Evolutionary conservation across 2,797 vertebrate species (phyloP).

Genomic region (Atherinosoma microstoma): DNA sequence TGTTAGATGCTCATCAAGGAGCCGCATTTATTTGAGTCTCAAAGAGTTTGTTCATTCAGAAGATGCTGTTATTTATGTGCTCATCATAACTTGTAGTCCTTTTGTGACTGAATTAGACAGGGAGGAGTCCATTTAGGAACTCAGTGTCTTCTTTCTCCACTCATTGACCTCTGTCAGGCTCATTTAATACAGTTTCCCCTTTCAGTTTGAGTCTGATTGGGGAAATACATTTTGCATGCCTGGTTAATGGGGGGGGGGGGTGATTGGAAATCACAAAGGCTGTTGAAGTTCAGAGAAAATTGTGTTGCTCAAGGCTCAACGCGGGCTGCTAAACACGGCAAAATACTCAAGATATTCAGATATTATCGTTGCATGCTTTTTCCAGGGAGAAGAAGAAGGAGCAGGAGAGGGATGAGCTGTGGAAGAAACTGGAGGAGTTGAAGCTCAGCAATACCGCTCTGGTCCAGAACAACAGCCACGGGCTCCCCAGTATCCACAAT

Average conservation of each 20-base stretch:
- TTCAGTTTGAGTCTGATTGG: no score
- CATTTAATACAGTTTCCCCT: no score
- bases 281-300: not conserved
- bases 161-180: no score
- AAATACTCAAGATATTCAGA: not conserved
- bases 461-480: conserved; percentile 88
- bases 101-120: not conserved
- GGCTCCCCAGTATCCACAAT: conserved; percentile 76
- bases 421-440: conserved; percentile 94
- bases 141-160: not conserved
- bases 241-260: not conserved
- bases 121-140: not conserved
- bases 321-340: not conserved
- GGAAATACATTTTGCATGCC: not conserved
- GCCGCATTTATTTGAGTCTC: not conserved
- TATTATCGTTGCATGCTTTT: not conserved
- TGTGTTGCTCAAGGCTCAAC: not conserved
- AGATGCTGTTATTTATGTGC: not conserved
- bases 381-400: conserved; percentile 96
- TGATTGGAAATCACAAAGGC: not conserved
- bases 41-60: not conserved
- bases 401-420: conserved; percentile 95
- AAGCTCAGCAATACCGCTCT: conserved; percentile 82
- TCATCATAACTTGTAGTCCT: not conserved
- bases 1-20: not conserved